Percentiles rank a stretch among this genome's conserved stretches.
These are phyloP conservation scores for Lithobates sylvaticus DNA, from an alignment of 2,797 vertebrate species.

Conservation along the genomic window DNA sequence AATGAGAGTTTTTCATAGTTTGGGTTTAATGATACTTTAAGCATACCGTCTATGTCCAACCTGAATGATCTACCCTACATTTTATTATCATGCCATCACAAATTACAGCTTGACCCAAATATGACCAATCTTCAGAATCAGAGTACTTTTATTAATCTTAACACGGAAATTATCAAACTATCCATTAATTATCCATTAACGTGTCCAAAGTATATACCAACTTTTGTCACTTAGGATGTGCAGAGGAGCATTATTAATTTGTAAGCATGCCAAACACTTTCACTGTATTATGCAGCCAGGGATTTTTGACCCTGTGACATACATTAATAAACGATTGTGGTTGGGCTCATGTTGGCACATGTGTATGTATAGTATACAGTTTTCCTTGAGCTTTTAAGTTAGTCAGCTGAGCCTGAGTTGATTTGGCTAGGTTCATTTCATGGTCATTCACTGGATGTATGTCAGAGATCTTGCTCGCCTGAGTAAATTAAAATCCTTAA, in stretches of 20 bases:
- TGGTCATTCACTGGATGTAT: conserved; percentile 65
- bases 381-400: conserved; percentile 2
- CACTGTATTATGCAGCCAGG: neutral
- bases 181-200: too few relatives aligned
- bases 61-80: neutral
- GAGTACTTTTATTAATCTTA: too few relatives aligned
- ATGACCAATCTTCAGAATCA: neutral
- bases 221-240: too few relatives aligned
- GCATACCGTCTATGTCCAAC: too few relatives aligned
- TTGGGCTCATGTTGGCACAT: neutral
- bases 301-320: neutral
- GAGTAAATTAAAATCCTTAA: conserved; percentile 61
- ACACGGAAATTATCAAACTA: too few relatives aligned
- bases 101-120: neutral
- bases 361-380: neutral
- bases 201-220: too few relatives aligned
- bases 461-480: conserved; percentile 62
- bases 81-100: neutral
- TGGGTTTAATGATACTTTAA: too few relatives aligned
- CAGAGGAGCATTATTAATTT: neutral
- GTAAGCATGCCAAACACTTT: neutral
- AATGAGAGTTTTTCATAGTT: too few relatives aligned
- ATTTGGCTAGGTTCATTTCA: conserved; percentile 52
- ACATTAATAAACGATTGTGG: too few relatives aligned
- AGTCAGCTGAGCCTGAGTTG: neutral